A percentile compares a stretch with the other conserved stretches of the same genome.
Evolutionary conservation across 2,797 vertebrate species (phyloP).

Genomic region (Phataginus tetradactyla): DNA sequence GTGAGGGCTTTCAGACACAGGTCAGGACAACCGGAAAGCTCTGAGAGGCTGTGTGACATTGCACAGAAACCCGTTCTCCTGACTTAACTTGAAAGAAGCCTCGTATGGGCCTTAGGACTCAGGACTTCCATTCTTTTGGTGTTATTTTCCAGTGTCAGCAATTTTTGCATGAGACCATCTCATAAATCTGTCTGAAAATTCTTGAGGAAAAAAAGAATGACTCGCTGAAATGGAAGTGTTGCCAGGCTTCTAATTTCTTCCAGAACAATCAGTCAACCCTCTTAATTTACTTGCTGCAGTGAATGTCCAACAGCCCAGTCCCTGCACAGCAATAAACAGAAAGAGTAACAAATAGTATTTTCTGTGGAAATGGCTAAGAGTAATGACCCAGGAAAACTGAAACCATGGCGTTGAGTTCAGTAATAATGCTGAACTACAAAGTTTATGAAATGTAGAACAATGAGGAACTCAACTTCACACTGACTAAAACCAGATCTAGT

Average conservation of each 20-base stretch:
- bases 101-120: neutral
- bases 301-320: neutral
- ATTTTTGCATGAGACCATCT: neutral
- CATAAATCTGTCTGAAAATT: neutral
- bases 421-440: neutral
- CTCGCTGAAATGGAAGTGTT: neutral
- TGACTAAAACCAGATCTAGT: neutral
- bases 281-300: neutral
- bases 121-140: neutral
- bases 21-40: neutral
- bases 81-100: neutral
- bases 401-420: neutral
- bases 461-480: neutral
- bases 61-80: neutral
- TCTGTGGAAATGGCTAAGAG: conserved; percentile 26
- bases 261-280: neutral
- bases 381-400: neutral
- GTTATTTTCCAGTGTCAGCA: neutral
- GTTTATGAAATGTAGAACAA: neutral
- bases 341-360: neutral
- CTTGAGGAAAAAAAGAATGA: neutral
- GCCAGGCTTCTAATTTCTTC: neutral
- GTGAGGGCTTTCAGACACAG: neutral
- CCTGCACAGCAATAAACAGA: neutral
- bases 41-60: neutral